Evolutionary conservation across 2,888 invertebrate species (phyloP), one percentile per base, ranked within the genome.

Genomic region (Caenorhabditis drosophilae): DNA sequence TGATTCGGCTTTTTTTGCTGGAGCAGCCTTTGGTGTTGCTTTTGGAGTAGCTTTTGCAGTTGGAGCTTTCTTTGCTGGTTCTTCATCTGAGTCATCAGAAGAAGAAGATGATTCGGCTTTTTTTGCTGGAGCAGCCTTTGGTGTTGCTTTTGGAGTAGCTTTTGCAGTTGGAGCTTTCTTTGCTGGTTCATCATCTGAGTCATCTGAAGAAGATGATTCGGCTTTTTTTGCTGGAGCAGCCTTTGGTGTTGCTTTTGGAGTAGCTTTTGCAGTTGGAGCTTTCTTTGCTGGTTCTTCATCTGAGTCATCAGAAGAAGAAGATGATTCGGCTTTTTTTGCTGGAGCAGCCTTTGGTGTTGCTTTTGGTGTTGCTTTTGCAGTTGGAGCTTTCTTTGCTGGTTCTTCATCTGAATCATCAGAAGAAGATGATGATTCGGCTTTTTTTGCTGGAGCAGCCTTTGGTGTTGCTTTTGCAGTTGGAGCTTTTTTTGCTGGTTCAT

Each of bases 221-320:
- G 34, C 53, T 22, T 34, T 40, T 27, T 57, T 58, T 12, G 49
- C 47, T 23, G 51, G 31, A 15, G 27, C 38, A 23, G 50, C 4
- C 20, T 52, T 50, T 12, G 48, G 31, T 42, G 49, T 23, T 15
- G 34, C 35, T 20, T 49, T 27, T 23, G 50, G 35, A 4, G 35
- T 16, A 34, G 64, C 64, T 57, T 74, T 74, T 16, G 50, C 25
- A 2, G 42, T 25, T 3, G 45, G 23, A 15, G 44, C 48, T 47
- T 27, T 11, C 25, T 50, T 16, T 4, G 51, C 42, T 12, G 49
- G 41, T 26, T 26, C 72, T 15, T 71, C 71, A 9, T 67, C 70
- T 4, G 66, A 63, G 4, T 61, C 58, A 27, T 64, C 64, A 26
- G 55, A 57, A 9, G 53, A 62, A 4, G 57, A 62, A 4, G 57